A percentile compares a stretch with the other conserved stretches of the same genome.
Evolutionary conservation across 1,140 invertebrate species (phyloP).

Genomic region (Paraescarpia echinospica): DNA sequence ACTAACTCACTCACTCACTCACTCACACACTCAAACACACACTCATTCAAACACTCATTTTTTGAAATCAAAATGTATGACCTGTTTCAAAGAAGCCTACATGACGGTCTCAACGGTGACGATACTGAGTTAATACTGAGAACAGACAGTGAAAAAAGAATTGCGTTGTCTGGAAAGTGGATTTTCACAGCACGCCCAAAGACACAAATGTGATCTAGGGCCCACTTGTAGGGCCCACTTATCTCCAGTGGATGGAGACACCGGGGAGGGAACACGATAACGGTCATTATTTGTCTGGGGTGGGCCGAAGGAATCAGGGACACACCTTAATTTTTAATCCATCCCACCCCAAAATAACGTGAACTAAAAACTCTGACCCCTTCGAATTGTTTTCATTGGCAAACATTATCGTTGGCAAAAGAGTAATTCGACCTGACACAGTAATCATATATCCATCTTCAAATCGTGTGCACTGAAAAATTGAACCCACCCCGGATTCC

Average conservation of each 20-base stretch:
- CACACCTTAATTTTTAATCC: no score
- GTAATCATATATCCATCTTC: no score
- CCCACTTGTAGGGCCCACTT: neutral
- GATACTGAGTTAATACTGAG: neutral
- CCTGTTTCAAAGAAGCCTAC: neutral
- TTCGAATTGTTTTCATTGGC: no score
- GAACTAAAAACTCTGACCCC: no score
- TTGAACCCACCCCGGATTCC: no score
- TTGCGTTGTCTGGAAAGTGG: neutral
- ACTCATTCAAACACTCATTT: neutral
- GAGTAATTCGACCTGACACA: no score
- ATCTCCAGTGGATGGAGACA: neutral
- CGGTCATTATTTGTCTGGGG: no score
- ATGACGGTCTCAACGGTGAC: neutral
- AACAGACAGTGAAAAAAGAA: neutral
- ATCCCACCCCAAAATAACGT: no score
- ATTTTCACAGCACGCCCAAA: neutral
- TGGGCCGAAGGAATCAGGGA: no score
- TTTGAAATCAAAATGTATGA: neutral
- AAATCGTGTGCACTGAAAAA: no score
- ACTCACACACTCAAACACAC: constrained; percentile 3
- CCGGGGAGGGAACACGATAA: neutral
- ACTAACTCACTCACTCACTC: neutral
- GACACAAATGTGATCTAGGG: neutral
- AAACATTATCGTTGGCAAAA: no score